Evolutionary conservation across 2,113 vertebrate genomes (phyloP).

Genomic region (Garra rufa): DNA sequence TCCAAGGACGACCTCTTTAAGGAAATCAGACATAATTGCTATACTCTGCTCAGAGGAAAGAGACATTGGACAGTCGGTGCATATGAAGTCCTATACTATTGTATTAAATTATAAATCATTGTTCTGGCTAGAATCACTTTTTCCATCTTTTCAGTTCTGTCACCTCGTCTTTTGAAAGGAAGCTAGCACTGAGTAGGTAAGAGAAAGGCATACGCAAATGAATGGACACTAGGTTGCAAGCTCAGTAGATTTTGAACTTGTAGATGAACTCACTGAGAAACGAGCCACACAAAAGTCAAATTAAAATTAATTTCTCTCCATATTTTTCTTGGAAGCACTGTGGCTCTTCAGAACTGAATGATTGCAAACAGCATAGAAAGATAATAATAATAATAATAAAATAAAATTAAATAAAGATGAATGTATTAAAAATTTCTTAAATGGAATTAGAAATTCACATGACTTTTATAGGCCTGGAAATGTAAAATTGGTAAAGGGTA

Average conservation of each 20-base stretch:
- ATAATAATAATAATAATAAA: no score
- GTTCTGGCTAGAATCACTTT: neutral
- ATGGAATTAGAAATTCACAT: no score
- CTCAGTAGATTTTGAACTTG: no score
- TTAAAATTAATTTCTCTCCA: neutral
- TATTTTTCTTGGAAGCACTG: neutral
- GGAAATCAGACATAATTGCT: neutral
- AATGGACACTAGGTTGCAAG: neutral
- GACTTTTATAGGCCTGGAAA: no score
- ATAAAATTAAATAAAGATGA: no score
- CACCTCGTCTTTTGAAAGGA: neutral
- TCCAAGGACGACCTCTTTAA: slow-evolving; percentile 1
- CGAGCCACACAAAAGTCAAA: neutral
- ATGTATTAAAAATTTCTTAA: no score
- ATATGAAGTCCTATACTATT: neutral
- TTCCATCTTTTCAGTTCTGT: neutral
- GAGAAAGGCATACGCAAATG: neutral
- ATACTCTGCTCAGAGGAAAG: neutral
- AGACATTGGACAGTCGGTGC: neutral
- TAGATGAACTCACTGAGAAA: neutral
- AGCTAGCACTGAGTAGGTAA: neutral
- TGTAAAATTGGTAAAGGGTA: no score
- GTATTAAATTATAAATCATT: neutral
- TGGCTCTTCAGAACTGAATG: neutral
- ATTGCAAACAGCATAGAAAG: neutral